Evolutionary conservation across 1,140 invertebrate genomes (phyloP), one percentile per base, ranked within the genome.

Genomic region (Branchinecta lynchi): DNA sequence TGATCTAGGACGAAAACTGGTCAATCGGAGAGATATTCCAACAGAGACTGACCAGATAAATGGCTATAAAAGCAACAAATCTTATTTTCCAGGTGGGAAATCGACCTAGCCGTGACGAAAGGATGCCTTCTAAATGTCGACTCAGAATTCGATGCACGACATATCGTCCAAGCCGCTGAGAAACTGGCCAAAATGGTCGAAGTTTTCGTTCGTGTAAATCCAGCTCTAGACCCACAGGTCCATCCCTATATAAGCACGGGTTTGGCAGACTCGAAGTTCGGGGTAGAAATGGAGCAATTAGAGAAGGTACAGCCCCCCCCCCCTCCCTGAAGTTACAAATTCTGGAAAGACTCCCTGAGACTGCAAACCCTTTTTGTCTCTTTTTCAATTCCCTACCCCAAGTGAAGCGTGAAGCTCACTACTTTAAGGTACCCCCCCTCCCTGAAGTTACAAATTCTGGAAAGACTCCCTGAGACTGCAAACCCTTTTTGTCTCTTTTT

Each of bases 51-150:
- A 32, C 32, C 32, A 32, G 32, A n/a, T n/a, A n/a, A n/a, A n/a
- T n/a, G n/a, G 32, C 32, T 32, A 32, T 5, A 32, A 32, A 3
- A 32, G 5, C 32, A 32, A 32, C 5, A 69, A 20, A 69, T 69
- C 45, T 65, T 5, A 44, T 43, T 20, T 70, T 66, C 8, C 7
- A 71, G 70, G 0, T 78, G 76, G 76, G 79, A 80, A 73, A 76
- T 79, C 6, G 74, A 76, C 32, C 65, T 78, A 32, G 80, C 79
- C 5, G 73, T 80, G 8, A 70, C 75, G 60, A 68, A 74, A 32
- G 76, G 74, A 8, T 77, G 77, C 45, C 65, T 78, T 7, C 69
- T 81, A 15, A 80, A 80, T 71, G 76, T 81, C 10, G 80, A 81
- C 67, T 78, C 78, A 44, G 43, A 73, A 6, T 80, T 79, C 69